Evolutionary conservation across 2,888 invertebrate species (phyloP), one percentile per base, ranked within the genome.

Genomic region (Agriotes lineatus): DNA sequence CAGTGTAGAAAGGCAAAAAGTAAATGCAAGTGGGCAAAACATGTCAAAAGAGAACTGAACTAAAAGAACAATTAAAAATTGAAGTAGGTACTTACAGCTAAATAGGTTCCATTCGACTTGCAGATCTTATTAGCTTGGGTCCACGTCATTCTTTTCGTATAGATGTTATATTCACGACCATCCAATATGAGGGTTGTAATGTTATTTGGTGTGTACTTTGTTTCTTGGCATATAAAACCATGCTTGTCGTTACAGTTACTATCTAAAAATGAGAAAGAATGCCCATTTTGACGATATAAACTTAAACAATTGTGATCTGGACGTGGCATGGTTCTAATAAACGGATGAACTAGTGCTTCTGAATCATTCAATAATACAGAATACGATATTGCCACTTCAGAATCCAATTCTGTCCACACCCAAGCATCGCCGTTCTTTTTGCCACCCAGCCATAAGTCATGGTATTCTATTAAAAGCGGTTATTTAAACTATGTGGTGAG

Each of bases 61-160:
- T n/a, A n/a, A n/a, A n/a, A n/a, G n/a, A n/a, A n/a, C n/a, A n/a
- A n/a, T n/a, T n/a, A n/a, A n/a, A n/a, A n/a, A n/a, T n/a, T n/a
- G n/a, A n/a, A n/a, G n/a, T n/a, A n/a, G n/a, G n/a, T n/a, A 52
- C 30, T 33, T 30, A 52, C 52, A 7, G 52, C 52, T 52, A 52
- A 30, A 18, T 52, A 52, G 4, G 52, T 52, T 16, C 52, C 52
- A 12, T 52, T 52, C 5, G 52, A 25, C 10, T 35, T 30, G n/a
- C 52, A 52, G 3, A 52, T 52, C 9, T 52, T 52, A 18, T 52
- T 52, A 1, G 52, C 52, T 52, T 52, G 52, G n/a, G 20, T 4
- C 52, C 52, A 52, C 4, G 30, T 25, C 0, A 16, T 7, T 10
- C 33, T 52, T 10, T 33, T 52, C 4, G 52, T 16, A 30, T 52